phyloP scores from a whole-genome alignment of 2,113 vertebrate genomes.

The Rattus rattus region DNA sequence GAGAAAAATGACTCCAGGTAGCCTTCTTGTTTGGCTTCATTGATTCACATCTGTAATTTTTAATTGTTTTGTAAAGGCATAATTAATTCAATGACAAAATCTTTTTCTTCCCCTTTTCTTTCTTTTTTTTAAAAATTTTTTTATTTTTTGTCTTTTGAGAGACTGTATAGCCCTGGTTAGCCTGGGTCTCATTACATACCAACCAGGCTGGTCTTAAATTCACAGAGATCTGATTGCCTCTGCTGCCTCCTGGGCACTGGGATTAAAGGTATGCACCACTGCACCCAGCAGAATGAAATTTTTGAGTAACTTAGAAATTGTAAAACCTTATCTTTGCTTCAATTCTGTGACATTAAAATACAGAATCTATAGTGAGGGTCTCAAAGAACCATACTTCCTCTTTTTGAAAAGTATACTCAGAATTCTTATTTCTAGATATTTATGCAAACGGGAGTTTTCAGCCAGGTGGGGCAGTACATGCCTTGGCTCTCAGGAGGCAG shows the following conservation, averaged over 20 bases:
- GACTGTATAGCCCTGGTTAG: not conserved
- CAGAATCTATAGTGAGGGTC: not conserved
- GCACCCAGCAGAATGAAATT: not conserved
- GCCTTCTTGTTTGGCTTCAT: not conserved
- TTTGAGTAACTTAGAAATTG: conserved; percentile 27
- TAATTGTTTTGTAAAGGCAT: not conserved
- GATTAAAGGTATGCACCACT: not conserved
- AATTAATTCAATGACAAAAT: not conserved
- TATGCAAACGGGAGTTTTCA: conserved; percentile 18
- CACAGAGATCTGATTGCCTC: not conserved
- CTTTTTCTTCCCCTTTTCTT: not conserved
- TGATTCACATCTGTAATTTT: conserved; percentile 10
- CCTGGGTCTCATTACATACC: not conserved
- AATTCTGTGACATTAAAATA: not conserved
- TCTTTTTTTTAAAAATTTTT: not conserved
- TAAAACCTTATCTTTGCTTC: not conserved
- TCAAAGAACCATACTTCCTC: not conserved
- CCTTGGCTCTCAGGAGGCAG: not conserved
- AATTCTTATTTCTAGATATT: conserved; percentile 45
- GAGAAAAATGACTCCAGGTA: not conserved
- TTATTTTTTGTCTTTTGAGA: not conserved
- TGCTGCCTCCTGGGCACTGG: not conserved
- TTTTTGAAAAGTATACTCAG: not conserved
- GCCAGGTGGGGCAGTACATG: not conserved
- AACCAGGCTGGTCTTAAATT: not conserved